phyloP scores from a whole-genome alignment of 2,113 vertebrate genomes.

The Tylochromis polylepis region DNA sequence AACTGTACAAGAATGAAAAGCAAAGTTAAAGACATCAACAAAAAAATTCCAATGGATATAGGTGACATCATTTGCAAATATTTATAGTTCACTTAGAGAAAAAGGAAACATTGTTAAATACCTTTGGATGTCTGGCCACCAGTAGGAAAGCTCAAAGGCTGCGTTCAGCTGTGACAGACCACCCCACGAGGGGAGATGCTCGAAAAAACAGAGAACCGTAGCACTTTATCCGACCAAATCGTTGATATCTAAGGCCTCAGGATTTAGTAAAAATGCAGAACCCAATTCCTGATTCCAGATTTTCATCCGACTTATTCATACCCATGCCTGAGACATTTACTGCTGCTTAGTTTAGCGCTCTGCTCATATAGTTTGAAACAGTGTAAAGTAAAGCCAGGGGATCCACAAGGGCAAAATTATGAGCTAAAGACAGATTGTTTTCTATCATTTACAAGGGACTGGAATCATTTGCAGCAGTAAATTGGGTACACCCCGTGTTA shows the following conservation, averaged over 20 bases:
- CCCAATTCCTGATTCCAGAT: slow-evolving; percentile 25
- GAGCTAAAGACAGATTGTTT: not conserved
- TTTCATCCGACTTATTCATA: slow-evolving; percentile 30
- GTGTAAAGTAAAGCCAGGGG: not conserved
- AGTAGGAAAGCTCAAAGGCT: slow-evolving; percentile 40
- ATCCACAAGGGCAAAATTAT: not conserved
- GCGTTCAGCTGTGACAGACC: slow-evolving; percentile 18
- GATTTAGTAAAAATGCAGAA: slow-evolving; percentile 58
- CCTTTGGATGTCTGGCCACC: slow-evolving; percentile 28
- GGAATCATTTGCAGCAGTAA: not conserved
- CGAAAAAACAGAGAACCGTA: slow-evolving; percentile 50
- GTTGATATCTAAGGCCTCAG: slow-evolving; percentile 69
- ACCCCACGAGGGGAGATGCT: slow-evolving; percentile 22
- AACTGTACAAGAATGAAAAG: slow-evolving; percentile 5
- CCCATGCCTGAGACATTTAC: slow-evolving; percentile 25
- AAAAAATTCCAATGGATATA: slow-evolving; percentile 3
- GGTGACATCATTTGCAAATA: slow-evolving; percentile 22
- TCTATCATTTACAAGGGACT: not conserved
- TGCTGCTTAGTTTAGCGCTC: slow-evolving; percentile 13
- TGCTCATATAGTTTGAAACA: not conserved
- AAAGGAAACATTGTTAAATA: slow-evolving; percentile 17
- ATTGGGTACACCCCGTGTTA: not conserved
- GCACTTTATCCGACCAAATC: slow-evolving; percentile 39
- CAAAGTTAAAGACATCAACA: not conserved
- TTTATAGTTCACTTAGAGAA: slow-evolving; percentile 28